phyloP scores from a whole-genome alignment of 2,888 invertebrate genomes.

The Lycophotia porphyrea region DNA sequence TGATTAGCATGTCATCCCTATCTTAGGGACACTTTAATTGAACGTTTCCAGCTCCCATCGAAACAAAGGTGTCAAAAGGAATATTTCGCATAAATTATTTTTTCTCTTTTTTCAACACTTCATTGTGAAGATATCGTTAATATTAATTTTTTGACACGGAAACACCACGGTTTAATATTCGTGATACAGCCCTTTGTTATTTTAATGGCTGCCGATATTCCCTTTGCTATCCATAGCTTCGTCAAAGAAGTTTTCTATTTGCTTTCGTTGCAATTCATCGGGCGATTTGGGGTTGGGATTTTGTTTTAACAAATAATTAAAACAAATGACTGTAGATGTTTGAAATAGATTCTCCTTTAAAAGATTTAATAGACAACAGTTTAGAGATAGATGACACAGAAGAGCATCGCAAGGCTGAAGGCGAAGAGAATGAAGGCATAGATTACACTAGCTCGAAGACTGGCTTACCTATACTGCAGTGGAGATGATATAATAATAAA shows the following conservation, averaged over 20 bases:
- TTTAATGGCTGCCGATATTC: slow-evolving; percentile 80
- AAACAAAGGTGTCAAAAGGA: slow-evolving; percentile 88
- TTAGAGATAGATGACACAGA: not conserved
- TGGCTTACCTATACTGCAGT: slow-evolving; percentile 21
- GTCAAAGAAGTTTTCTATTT: slow-evolving; percentile 61
- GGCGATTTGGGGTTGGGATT: slow-evolving; percentile 42
- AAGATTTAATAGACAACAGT: slow-evolving; percentile 1
- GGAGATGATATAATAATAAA: slow-evolving; percentile 36
- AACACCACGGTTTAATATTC: slow-evolving; percentile 86
- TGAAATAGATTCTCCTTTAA: not conserved
- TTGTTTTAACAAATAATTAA: slow-evolving; percentile 37
- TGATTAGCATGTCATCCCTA: slow-evolving; percentile 61
- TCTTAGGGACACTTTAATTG: slow-evolving; percentile 80
- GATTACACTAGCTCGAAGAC: not conserved
- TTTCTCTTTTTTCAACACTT: slow-evolving; percentile 83
- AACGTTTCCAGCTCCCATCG: slow-evolving; percentile 79
- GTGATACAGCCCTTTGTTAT: slow-evolving; percentile 87
- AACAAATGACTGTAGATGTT: slow-evolving; percentile 36
- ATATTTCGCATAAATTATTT: slow-evolving; percentile 89
- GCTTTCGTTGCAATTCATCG: slow-evolving; percentile 56
- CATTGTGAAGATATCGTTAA: slow-evolving; percentile 90
- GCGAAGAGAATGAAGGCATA: slow-evolving; percentile 4
- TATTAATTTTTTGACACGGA: slow-evolving; percentile 90
- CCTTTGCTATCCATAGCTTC: slow-evolving; percentile 60
- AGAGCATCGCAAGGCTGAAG: not conserved